phyloP scores from a whole-genome alignment of 2,888 invertebrate genomes.

The Amiota minor region DNA sequence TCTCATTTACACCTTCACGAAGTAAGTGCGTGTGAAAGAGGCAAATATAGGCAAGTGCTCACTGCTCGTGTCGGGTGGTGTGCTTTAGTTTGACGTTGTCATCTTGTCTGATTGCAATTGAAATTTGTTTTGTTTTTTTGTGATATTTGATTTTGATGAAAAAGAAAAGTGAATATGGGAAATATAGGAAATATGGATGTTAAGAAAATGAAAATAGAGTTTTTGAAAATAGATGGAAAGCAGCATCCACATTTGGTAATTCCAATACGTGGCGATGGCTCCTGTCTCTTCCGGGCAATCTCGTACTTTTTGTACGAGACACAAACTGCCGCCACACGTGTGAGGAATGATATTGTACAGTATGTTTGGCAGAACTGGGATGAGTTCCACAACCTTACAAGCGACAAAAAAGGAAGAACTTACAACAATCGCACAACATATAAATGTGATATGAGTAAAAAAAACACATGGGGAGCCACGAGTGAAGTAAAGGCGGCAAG shows the following conservation, averaged over 20 bases:
- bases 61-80: too few relatives aligned
- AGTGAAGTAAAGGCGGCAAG: slow-evolving; percentile 34
- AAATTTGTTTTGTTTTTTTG: too few relatives aligned
- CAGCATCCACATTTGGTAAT: slow-evolving; percentile 26
- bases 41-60: too few relatives aligned
- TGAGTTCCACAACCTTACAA: slow-evolving; percentile 5
- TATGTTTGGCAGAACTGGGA: slow-evolving; percentile 28
- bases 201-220: slow-evolving; percentile 20
- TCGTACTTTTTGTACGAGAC: slow-evolving; percentile 30
- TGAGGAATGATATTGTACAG: slow-evolving; percentile 15
- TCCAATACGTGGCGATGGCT: slow-evolving; percentile 31
- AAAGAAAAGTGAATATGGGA: too few relatives aligned
- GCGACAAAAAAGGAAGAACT: slow-evolving; percentile 26
- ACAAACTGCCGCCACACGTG: neutral
- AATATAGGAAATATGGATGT: too few relatives aligned
- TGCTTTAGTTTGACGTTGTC: too few relatives aligned
- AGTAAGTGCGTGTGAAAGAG: too few relatives aligned
- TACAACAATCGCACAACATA: slow-evolving; percentile 20
- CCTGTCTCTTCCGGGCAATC: slow-evolving; percentile 32
- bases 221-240: slow-evolving; percentile 21
- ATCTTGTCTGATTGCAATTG: too few relatives aligned
- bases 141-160: too few relatives aligned
- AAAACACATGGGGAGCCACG: slow-evolving; percentile 21
- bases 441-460: slow-evolving; percentile 26
- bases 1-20: too few relatives aligned